Evolutionary conservation across 2,888 invertebrate genomes (phyloP).

Genomic region (Stenotaenia linearis): DNA sequence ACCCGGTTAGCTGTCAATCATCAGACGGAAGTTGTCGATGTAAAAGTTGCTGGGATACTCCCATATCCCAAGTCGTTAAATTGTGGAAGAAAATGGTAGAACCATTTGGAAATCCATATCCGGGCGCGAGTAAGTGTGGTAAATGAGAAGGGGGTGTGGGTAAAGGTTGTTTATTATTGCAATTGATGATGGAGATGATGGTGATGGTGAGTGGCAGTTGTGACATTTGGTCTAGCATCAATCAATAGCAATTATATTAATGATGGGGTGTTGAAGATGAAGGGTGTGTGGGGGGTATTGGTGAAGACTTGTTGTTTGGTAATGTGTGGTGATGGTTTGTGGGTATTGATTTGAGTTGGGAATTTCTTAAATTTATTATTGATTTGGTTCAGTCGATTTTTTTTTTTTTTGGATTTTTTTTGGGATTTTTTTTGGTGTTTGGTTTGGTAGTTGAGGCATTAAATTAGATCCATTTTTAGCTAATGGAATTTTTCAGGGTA

Average conservation of each 20-base stretch:
- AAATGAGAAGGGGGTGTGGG: background rate
- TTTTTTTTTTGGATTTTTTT: too few species aligned
- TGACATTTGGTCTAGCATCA: background rate
- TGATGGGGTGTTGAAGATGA: background rate
- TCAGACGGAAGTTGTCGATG: background rate
- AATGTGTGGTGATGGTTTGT: background rate
- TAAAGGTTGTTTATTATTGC: background rate
- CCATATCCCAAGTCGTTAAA: background rate
- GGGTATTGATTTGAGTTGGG: background rate
- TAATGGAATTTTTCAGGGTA: background rate
- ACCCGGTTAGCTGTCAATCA: background rate
- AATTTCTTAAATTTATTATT: too few species aligned
- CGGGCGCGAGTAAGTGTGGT: background rate
- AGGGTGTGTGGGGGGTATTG: background rate
- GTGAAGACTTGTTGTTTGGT: background rate
- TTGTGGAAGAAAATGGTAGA: background rate
- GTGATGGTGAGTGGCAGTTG: background rate
- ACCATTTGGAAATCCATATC: conserved; percentile 4
- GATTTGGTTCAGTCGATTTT: too few species aligned
- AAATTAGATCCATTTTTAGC: background rate
- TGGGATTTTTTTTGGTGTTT: too few species aligned
- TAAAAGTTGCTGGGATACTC: background rate
- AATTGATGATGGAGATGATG: background rate
- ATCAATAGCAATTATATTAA: conserved; percentile 4
- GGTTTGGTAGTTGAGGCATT: too few species aligned